phyloP scores from a whole-genome alignment of 2,797 vertebrate species.

The Stomatorhinus walkeri region DNA sequence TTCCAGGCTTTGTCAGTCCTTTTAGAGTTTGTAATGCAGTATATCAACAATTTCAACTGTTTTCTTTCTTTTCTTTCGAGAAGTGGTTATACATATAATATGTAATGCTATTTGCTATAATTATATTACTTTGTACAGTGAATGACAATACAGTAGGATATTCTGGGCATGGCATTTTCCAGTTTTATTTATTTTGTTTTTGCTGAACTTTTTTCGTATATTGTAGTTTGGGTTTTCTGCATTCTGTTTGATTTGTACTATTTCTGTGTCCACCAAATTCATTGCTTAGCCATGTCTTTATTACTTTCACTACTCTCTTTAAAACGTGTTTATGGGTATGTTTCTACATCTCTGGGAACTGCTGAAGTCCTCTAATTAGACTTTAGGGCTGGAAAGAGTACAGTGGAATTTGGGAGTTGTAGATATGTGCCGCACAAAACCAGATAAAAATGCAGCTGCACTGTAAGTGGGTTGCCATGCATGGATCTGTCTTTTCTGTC shows the following conservation, averaged over 20 bases:
- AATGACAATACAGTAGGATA: not conserved
- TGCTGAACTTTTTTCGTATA: not conserved
- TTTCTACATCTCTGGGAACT: constrained; percentile 33
- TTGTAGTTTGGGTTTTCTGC: not conserved
- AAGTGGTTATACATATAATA: not conserved
- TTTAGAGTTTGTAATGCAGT: not conserved
- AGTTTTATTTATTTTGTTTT: not conserved
- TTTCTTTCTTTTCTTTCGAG: not conserved
- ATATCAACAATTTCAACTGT: not conserved
- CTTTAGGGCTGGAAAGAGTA: constrained; percentile 27
- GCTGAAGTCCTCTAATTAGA: constrained; percentile 40
- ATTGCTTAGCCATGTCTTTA: constrained; percentile 26
- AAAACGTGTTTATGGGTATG: constrained; percentile 47
- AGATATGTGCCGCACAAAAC: constrained; percentile 19
- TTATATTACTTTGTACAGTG: not conserved
- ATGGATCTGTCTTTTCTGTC: not conserved
- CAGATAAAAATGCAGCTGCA: constrained; percentile 20
- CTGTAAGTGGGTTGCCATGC: not conserved
- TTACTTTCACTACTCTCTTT: constrained; percentile 46
- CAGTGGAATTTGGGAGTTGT: constrained; percentile 33
- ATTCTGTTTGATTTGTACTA: not conserved
- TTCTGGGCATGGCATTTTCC: not conserved
- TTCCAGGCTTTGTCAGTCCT: not conserved
- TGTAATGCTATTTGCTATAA: not conserved
- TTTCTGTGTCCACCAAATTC: not conserved